phyloP scores from a whole-genome alignment of 2,888 invertebrate species.

The Rotaria sp. region DNA sequence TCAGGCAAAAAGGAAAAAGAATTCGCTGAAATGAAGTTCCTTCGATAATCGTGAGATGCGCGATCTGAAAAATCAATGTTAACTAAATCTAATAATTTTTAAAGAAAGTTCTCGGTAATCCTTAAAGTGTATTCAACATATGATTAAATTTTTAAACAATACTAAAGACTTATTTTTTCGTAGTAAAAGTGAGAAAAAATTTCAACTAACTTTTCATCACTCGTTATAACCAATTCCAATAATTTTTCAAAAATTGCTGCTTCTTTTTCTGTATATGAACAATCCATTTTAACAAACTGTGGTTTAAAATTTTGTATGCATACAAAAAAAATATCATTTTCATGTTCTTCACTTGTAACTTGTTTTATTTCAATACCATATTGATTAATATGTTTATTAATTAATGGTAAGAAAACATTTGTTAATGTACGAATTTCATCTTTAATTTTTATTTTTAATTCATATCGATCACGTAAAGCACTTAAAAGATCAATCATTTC shows the following conservation, averaged over 20 bases:
- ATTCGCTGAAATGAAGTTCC: too few relatives aligned
- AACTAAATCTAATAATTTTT: too few relatives aligned
- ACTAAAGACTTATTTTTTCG: too few relatives aligned
- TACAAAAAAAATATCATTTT: constrained; percentile 12
- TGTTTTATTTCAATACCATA: constrained; percentile 16
- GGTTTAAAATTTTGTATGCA: constrained; percentile 16
- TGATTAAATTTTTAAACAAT: too few relatives aligned
- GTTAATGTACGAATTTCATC: constrained; percentile 13
- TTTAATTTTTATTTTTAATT: not conserved
- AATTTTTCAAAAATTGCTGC: constrained; percentile 20
- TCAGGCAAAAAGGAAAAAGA: too few relatives aligned
- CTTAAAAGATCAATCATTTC: not conserved
- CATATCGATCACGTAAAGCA: constrained; percentile 9
- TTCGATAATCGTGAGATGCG: too few relatives aligned
- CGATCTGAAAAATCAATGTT: too few relatives aligned
- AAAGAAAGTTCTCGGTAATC: too few relatives aligned
- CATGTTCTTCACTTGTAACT: constrained; percentile 20
- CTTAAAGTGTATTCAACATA: too few relatives aligned
- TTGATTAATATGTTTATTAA: constrained; percentile 13
- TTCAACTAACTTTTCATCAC: not conserved
- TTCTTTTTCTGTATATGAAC: constrained; percentile 21
- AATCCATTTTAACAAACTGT: constrained; percentile 19
- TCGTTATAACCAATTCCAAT: not conserved
- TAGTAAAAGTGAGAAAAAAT: too few relatives aligned
- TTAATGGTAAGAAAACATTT: not conserved